A percentile compares a stretch with the other conserved stretches of the same genome.
These are phyloP conservation scores for Drosophila nr. perissopoda DNA, from an alignment of 2,888 invertebrate species.

Conservation along the genomic window DNA sequence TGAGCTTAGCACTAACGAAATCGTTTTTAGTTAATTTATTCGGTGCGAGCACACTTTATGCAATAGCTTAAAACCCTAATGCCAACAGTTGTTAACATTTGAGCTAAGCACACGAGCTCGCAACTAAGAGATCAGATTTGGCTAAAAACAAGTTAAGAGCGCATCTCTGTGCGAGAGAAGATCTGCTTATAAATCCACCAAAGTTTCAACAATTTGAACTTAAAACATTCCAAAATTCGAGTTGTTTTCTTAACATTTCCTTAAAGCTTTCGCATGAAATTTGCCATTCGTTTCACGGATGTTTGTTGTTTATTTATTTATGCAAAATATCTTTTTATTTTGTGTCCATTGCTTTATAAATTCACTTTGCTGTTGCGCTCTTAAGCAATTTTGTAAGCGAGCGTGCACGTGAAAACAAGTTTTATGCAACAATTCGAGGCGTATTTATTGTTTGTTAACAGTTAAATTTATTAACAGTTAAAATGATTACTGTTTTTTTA, in stretches of 20 bases:
- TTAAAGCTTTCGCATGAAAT: slow-evolving; percentile 43
- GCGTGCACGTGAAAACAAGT: slow-evolving; percentile 72
- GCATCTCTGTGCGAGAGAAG: slow-evolving; percentile 9
- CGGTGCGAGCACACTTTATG: slow-evolving; percentile 46
- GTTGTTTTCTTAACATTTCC: slow-evolving; percentile 11
- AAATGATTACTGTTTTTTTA: slow-evolving; percentile 7
- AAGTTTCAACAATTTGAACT: slow-evolving; percentile 31
- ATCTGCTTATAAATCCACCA: slow-evolving; percentile 29
- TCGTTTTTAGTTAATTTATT: slow-evolving; percentile 26
- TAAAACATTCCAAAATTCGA: slow-evolving; percentile 1
- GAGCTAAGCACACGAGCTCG: slow-evolving; percentile 10
- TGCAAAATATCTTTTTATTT: slow-evolving; percentile 23
- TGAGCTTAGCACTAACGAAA: slow-evolving; percentile 13
- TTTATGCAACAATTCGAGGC: slow-evolving; percentile 66
- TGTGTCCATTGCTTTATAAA: slow-evolving; percentile 24
- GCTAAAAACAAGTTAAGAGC: slow-evolving; percentile 46
- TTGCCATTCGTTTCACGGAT: slow-evolving; percentile 29
- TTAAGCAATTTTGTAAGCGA: slow-evolving; percentile 31
- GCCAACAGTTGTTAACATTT: slow-evolving; percentile 33
- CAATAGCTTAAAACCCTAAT: slow-evolving; percentile 28
- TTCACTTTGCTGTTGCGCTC: slow-evolving; percentile 42
- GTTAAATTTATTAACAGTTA: slow-evolving; percentile 5
- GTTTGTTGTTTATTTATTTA: slow-evolving; percentile 31
- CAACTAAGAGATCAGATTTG: slow-evolving; percentile 40
- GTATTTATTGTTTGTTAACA: slow-evolving; percentile 33